Base-by-base conservation (phyloP, 1,140 invertebrate species). In the Phymastichus coffea region DNA sequence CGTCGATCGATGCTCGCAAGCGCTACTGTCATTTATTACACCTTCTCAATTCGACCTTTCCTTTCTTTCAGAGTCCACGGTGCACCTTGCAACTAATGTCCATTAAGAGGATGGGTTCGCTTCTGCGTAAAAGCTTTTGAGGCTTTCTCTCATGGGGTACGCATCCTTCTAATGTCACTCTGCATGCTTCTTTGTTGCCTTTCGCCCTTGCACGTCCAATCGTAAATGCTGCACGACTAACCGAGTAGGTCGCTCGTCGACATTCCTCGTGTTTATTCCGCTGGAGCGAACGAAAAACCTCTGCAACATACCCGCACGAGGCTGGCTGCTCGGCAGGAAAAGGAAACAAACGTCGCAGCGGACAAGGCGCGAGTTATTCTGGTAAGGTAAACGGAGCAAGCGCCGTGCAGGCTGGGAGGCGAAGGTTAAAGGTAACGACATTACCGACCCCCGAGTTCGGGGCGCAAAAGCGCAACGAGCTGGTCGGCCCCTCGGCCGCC, bases 21-120 rank as follows among this genome's bases (percentile, higher is more conserved):
- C n/a, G n/a, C n/a, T n/a, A n/a, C n/a, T n/a, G n/a, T n/a, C n/a
- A n/a, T n/a, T n/a, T n/a, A n/a, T n/a, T n/a, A n/a, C n/a, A n/a
- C n/a, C n/a, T n/a, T n/a, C n/a, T n/a, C n/a, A n/a, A n/a, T n/a
- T n/a, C n/a, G n/a, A n/a, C n/a, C n/a, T n/a, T n/a, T n/a, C n/a
- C n/a, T 55, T 49, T 43, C n/a, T 55, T 55, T 44, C 52, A 55
- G 52, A 55, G 15, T 17, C 23, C n/a, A 44, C 52, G 15, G 20
- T 40, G 19, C 14, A 3, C 22, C n/a, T 23, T n/a, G n/a, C 52
- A 23, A 35, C 26, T 44, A 23, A 33, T 22, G 14, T 15, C n/a
- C 33, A 9, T 55, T 17, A 22, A 19, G 23, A 6, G 20, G 26
- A 40, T 53, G 52, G 41, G 15, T n/a, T 14, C 15, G 8, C 20